phyloP scores from a whole-genome alignment of 2,797 vertebrate genomes.

The Tolypeutes matacus region DNA sequence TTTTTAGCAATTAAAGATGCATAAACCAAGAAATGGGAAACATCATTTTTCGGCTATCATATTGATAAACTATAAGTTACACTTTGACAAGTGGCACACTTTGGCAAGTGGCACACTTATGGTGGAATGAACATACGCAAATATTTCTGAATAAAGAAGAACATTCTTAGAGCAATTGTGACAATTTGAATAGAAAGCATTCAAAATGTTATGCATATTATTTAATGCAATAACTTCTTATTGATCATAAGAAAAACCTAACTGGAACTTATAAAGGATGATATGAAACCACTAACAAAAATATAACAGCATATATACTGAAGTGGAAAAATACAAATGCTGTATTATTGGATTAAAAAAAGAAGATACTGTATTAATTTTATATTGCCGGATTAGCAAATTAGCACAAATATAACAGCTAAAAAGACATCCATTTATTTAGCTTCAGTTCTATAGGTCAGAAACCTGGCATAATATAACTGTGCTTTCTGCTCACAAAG shows the following conservation, averaged over 20 bases:
- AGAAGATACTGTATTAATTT: background rate
- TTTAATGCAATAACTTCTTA: background rate
- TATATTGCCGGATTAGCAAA: background rate
- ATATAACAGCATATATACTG: background rate
- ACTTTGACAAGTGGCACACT: background rate
- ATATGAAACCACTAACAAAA: background rate
- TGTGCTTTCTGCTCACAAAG: background rate
- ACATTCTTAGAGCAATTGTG: background rate
- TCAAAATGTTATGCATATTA: background rate
- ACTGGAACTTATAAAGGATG: background rate
- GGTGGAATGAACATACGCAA: background rate
- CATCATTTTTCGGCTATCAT: background rate
- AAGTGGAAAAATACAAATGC: background rate
- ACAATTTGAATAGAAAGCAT: background rate
- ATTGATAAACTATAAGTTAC: background rate
- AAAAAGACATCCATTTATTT: background rate
- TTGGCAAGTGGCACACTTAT: constrained; percentile 1
- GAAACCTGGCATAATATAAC: background rate
- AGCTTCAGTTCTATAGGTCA: background rate
- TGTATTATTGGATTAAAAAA: background rate
- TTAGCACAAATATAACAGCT: background rate
- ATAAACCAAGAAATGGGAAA: background rate
- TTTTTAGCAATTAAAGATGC: background rate
- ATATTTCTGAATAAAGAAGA: background rate
- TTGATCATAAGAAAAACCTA: background rate